Base-by-base conservation (phyloP, 92 coral and sea anemone genomes). In the Phenganax marumi region DNA sequence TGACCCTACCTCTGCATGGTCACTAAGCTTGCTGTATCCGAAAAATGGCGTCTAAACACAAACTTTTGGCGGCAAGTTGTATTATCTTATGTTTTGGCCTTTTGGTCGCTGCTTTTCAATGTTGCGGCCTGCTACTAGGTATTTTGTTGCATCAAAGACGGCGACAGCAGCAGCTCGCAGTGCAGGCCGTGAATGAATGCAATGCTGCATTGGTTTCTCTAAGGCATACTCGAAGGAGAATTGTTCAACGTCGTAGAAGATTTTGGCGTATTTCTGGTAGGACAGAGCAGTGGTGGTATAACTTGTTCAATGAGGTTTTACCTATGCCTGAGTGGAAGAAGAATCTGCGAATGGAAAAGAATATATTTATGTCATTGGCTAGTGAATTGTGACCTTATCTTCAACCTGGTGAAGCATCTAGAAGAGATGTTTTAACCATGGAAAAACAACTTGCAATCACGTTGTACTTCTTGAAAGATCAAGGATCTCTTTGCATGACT, bases 401-500 rank as follows among this genome's bases (percentile, higher is more conserved):
- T 55, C 43, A 51, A 50, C 91, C 86, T 52, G 57, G 83, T 25
- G 76, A 86, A 50, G 87, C 86, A 50, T 79, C 87, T 26, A 85
- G 87, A 75, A 49, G 63, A 50, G 85, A 82, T 81, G 86, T 84
- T 54, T 57, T 89, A 56, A 81, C 84, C 9, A 86, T 83, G 47
- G 89, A 85, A 70, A 89, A 89, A 79, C 84, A 89, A 77, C 75
- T 89, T 18, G 87, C 87, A 69, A 76, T 89, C 33, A 82, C 89
- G 57, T 80, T 89, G 39, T 82, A 89, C 70, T 86, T 55, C 57
- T 66, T 86, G 12, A 89, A 89, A 52, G 87, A 89, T 77, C 83
- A 82, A 64, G 90, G 92, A 46, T 89, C 92, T 53, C 76, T 89
- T 39, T 26, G 52, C 8, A 89, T 89, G 88, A 89, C 92, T 72